phyloP scores from a whole-genome alignment of 2,113 vertebrate species.

The Crotophaga sulcirostris region DNA sequence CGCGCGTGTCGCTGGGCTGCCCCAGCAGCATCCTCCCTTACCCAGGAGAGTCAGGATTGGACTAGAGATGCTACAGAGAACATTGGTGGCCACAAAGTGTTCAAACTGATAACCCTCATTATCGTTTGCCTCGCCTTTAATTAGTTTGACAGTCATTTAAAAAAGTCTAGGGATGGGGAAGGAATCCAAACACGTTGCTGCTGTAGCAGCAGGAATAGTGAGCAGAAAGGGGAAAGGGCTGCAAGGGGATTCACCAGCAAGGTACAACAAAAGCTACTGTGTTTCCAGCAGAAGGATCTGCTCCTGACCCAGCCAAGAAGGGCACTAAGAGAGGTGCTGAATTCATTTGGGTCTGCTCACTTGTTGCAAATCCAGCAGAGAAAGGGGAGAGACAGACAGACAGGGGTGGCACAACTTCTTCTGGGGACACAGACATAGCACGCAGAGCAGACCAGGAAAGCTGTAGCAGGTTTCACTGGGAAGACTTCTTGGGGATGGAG shows the following conservation, averaged over 20 bases:
- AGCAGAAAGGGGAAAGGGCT: not conserved
- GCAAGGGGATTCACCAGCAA: not conserved
- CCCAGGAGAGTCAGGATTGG: not conserved
- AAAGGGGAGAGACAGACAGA: accelerated
- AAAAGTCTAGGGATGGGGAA: not conserved
- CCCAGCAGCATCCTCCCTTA: not conserved
- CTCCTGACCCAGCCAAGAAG: not conserved
- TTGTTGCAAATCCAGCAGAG: not conserved
- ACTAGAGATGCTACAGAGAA: accelerated
- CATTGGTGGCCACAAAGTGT: accelerated
- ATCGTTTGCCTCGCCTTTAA: not conserved
- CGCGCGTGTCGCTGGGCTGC: accelerated
- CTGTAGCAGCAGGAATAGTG: not conserved
- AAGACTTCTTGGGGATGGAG: not conserved
- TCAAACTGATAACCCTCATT: not conserved
- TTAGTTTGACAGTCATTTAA: too few relatives aligned
- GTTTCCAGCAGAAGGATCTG: not conserved
- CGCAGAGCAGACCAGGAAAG: not conserved
- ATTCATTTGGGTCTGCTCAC: not conserved
- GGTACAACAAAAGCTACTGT: accelerated
- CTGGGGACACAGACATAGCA: not conserved
- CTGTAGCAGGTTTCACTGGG: accelerated
- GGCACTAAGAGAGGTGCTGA: accelerated
- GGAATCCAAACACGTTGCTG: accelerated
- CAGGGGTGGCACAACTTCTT: not conserved